These are phyloP conservation scores for Ferrisia virgata DNA, from an alignment of 2,888 invertebrate genomes.

Conservation along the genomic window DNA sequence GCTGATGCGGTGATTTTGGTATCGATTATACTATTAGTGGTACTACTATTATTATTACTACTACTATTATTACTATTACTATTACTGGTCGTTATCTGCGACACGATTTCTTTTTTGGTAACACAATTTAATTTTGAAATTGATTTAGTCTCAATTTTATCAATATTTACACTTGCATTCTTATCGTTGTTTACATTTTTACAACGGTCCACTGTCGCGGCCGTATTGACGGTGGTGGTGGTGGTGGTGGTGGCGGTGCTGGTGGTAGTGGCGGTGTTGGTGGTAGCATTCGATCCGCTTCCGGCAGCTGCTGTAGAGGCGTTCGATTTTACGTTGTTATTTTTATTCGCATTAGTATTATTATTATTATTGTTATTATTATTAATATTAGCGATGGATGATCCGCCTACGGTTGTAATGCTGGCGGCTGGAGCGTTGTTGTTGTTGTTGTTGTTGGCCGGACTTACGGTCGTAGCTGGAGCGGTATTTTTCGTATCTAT, in stretches of 20 bases:
- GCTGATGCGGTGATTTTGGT: slow-evolving; percentile 7
- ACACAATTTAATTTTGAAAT: slow-evolving; percentile 35
- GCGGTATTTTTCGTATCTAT: background rate
- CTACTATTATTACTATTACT: background rate
- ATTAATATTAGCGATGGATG: background rate
- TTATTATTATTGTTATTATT: slow-evolving; percentile 35
- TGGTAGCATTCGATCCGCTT: background rate
- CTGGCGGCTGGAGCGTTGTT: background rate
- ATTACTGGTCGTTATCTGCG: background rate
- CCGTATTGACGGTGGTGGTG: background rate
- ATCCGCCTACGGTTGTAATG: too few relatives aligned
- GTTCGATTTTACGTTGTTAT: slow-evolving; percentile 26
- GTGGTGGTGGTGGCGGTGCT: too few relatives aligned
- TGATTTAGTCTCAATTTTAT: slow-evolving; percentile 35
- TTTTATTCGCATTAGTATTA: slow-evolving; percentile 31
- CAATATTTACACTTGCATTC: slow-evolving; percentile 4
- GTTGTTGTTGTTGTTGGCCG: background rate
- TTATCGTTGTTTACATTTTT: slow-evolving; percentile 31
- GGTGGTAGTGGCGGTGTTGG: background rate
- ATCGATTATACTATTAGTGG: slow-evolving; percentile 7
- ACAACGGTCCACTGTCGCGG: background rate
- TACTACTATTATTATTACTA: background rate
- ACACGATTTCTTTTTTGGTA: slow-evolving; percentile 35
- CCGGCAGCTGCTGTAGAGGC: background rate
- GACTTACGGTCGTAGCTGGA: background rate